These are phyloP conservation scores for Eleginops maclovinus DNA, from an alignment of 2,113 vertebrate species.

Conservation along the genomic window DNA sequence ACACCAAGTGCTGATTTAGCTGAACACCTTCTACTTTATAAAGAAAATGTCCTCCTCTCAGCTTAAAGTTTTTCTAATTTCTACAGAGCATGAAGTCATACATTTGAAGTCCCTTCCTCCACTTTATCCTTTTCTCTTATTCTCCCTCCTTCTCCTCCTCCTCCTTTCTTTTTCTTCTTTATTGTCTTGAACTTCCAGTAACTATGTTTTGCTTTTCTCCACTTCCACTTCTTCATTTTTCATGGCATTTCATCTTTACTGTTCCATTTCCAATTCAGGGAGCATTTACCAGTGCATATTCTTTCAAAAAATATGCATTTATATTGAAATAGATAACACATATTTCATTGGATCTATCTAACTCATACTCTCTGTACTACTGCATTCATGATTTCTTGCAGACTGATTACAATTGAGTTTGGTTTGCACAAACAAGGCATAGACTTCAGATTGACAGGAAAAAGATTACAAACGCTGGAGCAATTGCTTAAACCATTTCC, in stretches of 20 bases:
- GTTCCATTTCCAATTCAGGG: background rate
- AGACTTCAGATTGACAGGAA: slow-evolving; percentile 25
- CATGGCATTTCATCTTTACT: background rate
- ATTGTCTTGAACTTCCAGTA: background rate
- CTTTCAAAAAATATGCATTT: background rate
- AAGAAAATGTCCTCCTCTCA: slow-evolving; percentile 27
- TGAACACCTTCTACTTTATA: slow-evolving; percentile 19
- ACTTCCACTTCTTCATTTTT: background rate
- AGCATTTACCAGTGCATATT: background rate
- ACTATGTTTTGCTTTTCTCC: background rate
- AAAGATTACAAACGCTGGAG: slow-evolving; percentile 32
- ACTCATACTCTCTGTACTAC: background rate
- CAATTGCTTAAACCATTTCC: slow-evolving; percentile 32
- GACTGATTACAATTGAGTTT: slow-evolving; percentile 43
- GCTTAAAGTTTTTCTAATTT: slow-evolving; percentile 6
- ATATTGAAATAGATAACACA: background rate
- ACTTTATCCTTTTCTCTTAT: too few relatives aligned
- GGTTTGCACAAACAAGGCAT: slow-evolving; percentile 29
- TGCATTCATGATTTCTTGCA: background rate
- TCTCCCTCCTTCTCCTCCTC: background rate
- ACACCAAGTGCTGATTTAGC: slow-evolving; percentile 36
- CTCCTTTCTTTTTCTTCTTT: too few relatives aligned
- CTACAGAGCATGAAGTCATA: slow-evolving; percentile 19
- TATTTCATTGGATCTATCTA: background rate
- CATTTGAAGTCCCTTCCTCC: too few relatives aligned